phyloP scores from a whole-genome alignment of 2,888 invertebrate genomes.

The Zeuzera pyrina region DNA sequence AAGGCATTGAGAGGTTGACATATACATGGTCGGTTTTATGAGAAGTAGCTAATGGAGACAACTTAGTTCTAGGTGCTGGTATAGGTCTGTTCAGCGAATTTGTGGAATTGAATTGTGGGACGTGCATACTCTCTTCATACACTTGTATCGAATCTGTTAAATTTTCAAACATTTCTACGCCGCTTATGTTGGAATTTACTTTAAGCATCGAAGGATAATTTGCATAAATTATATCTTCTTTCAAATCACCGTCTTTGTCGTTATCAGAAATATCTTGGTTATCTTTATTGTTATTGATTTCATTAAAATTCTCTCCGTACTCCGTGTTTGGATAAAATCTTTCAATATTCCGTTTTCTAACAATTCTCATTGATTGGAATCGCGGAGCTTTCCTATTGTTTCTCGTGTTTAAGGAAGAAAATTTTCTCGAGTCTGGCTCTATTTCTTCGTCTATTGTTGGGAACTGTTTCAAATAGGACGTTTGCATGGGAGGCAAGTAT shows the following conservation, averaged over 20 bases:
- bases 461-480: constrained; percentile 53
- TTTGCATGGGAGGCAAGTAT: constrained; percentile 56
- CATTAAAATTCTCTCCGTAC: constrained; percentile 59
- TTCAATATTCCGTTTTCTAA: constrained; percentile 61
- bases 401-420: constrained; percentile 59
- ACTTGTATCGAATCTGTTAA: constrained; percentile 79
- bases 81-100: constrained; percentile 69
- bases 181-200: constrained; percentile 50
- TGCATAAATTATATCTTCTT: constrained; percentile 52
- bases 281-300: constrained; percentile 60
- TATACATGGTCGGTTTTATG: constrained; percentile 70
- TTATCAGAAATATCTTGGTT: constrained; percentile 28
- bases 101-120: constrained; percentile 44
- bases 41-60: constrained; percentile 45
- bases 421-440: constrained; percentile 47
- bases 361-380: constrained; percentile 64
- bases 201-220: constrained; percentile 53
- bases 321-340: constrained; percentile 66
- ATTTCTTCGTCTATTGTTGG: constrained; percentile 55
- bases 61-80: constrained; percentile 73
- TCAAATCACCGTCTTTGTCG: constrained; percentile 18
- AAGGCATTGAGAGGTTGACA: constrained; percentile 71
- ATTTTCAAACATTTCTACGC: constrained; percentile 73
- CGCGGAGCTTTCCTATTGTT: constrained; percentile 44
- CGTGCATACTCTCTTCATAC: constrained; percentile 65